Percentiles rank a stretch among this genome's conserved stretches.
Evolutionary conservation across 2,797 vertebrate genomes (phyloP).

Genomic region (Paguma larvata): DNA sequence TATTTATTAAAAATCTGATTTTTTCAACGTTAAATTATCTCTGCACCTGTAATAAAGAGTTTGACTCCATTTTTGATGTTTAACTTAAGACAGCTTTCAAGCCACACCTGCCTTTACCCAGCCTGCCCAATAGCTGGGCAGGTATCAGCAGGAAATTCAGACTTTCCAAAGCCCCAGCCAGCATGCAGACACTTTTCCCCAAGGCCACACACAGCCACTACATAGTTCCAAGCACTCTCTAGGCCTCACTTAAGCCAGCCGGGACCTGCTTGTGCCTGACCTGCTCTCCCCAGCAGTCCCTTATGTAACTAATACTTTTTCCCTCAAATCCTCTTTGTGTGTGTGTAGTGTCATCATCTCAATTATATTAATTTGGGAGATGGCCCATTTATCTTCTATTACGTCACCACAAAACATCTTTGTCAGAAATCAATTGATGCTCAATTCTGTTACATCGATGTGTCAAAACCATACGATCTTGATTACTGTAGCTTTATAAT

Average conservation of each 20-base stretch:
- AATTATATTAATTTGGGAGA: background rate
- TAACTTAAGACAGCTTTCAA: background rate
- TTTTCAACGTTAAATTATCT: background rate
- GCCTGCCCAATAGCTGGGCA: background rate
- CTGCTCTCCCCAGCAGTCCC: background rate
- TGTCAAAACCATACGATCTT: background rate
- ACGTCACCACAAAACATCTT: background rate
- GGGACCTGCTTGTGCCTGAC: background rate
- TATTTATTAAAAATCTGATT: background rate
- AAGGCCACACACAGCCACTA: background rate
- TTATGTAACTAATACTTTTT: background rate
- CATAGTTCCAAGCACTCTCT: background rate
- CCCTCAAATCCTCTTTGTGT: background rate
- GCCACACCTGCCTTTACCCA: background rate
- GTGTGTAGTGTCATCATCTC: background rate
- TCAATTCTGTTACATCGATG: background rate
- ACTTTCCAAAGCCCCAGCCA: background rate
- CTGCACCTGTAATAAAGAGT: background rate
- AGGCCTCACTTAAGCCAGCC: background rate
- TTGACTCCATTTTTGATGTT: background rate
- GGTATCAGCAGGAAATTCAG: background rate
- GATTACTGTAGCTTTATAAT: constrained; percentile 5
- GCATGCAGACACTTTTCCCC: background rate
- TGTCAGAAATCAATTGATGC: background rate
- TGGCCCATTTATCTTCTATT: background rate